Percentiles rank a stretch among this genome's conserved stretches.
phyloP scores from a whole-genome alignment of 2,888 invertebrate genomes.

The Pyrrhia umbra region DNA sequence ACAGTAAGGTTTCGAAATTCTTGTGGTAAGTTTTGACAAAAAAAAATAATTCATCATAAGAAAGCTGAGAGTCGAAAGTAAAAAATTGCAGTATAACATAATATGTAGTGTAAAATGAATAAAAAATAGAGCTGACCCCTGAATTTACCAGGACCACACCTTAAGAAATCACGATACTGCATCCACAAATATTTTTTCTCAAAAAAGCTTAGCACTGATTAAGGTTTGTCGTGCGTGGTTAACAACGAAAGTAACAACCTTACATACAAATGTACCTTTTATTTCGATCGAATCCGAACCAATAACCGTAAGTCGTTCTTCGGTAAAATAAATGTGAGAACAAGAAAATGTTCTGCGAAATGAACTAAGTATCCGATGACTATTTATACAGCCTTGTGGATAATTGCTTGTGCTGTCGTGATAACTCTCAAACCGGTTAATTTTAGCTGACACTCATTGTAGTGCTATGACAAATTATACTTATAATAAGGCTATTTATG shows the following conservation, averaged over 20 bases:
- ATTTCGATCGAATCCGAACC: slow-evolving; percentile 32
- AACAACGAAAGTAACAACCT: slow-evolving; percentile 24
- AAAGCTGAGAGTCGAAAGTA: no score
- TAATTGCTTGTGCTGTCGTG: slow-evolving; percentile 48
- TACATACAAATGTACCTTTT: slow-evolving; percentile 51
- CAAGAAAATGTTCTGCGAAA: slow-evolving; percentile 30
- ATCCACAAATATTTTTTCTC: slow-evolving; percentile 8
- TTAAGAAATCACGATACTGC: slow-evolving; percentile 13
- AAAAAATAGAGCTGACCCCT: no score
- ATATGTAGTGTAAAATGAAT: no score
- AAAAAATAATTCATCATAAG: no score
- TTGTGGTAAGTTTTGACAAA: no score
- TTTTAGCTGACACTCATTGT: slow-evolving; percentile 29
- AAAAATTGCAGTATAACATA: no score
- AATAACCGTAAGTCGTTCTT: slow-evolving; percentile 48
- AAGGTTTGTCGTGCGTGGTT: slow-evolving; percentile 34
- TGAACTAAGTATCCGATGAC: slow-evolving; percentile 35
- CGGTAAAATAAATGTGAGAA: slow-evolving; percentile 51
- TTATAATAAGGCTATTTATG: slow-evolving; percentile 1
- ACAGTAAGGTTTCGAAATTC: no score
- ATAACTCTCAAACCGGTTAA: slow-evolving; percentile 37
- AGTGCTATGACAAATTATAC: background rate
- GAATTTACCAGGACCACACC: background rate
- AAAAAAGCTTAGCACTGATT: slow-evolving; percentile 19
- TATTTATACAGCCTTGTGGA: slow-evolving; percentile 47